These are phyloP conservation scores for Enteromius argenteus DNA, from an alignment of 2,797 vertebrate genomes.

Conservation along the genomic window DNA sequence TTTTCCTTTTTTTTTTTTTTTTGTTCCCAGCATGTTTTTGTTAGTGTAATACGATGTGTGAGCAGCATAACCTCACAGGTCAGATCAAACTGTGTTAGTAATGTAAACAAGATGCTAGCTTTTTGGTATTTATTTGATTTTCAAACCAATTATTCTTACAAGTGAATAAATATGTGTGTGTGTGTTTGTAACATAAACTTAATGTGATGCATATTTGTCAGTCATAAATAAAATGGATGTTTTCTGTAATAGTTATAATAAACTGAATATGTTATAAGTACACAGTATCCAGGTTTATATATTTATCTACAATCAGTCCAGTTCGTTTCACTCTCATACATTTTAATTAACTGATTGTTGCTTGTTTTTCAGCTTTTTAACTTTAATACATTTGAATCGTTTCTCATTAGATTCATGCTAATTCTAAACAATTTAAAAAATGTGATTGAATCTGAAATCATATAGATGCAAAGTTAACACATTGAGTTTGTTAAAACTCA, in stretches of 20 bases:
- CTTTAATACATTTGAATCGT: not conserved
- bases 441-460: not conserved
- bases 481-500: too few relatives aligned
- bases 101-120: not conserved
- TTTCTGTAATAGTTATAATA: not conserved
- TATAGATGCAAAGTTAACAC: not conserved
- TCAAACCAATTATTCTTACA: not conserved
- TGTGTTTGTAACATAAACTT: not conserved
- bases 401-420: not conserved
- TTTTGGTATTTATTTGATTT: not conserved
- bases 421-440: not conserved
- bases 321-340: not conserved
- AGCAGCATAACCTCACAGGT: not conserved
- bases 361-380: not conserved
- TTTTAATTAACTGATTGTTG: not conserved
- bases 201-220: not conserved
- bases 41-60: not conserved
- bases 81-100: not conserved
- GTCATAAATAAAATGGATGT: not conserved
- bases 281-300: not conserved
- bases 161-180: not conserved
- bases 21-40: not conserved
- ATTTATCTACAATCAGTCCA: not conserved
- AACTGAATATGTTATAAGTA: not conserved
- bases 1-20: slow-evolving; percentile 50